Evolutionary conservation across 2,113 vertebrate genomes (phyloP).

Genomic region (Pelvicachromis taeniatus): DNA sequence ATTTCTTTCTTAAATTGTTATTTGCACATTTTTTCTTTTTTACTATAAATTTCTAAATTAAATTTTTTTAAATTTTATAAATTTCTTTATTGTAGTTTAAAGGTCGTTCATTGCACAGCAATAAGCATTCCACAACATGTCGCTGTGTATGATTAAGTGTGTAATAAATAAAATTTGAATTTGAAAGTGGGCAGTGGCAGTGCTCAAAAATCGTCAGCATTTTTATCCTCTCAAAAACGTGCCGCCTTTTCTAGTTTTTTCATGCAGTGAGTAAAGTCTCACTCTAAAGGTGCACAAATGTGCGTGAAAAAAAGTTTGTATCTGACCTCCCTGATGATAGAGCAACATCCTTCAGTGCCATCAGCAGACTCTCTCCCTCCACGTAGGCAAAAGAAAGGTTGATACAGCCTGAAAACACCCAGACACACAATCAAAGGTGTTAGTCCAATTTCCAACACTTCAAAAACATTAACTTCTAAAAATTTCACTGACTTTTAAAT

Average conservation of each 20-base stretch:
- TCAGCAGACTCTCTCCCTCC: conserved; percentile 68
- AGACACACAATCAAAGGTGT: not conserved
- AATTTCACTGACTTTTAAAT: not conserved
- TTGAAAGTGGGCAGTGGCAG: conserved; percentile 29
- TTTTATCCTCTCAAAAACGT: not conserved
- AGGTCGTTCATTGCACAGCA: not conserved
- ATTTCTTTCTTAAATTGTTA: not conserved
- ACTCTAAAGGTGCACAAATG: not conserved
- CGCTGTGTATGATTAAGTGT: not conserved
- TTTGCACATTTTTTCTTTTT: not conserved
- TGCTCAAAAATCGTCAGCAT: not conserved
- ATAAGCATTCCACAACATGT: not conserved
- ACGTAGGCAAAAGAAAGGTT: conserved; percentile 69
- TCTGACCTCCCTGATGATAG: conserved; percentile 63
- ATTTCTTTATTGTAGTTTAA: not conserved
- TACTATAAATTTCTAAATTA: not conserved
- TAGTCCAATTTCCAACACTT: not conserved
- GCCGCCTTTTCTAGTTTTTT: not conserved
- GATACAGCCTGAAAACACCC: conserved; percentile 43
- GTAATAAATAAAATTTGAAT: not conserved
- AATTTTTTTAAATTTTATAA: not conserved
- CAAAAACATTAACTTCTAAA: not conserved
- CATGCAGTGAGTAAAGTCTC: not conserved
- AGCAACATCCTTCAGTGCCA: conserved; percentile 68
- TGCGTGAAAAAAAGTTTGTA: not conserved